These are phyloP conservation scores for Spatulosminthurus flaviceps DNA, from an alignment of 2,888 invertebrate genomes.

Conservation along the genomic window DNA sequence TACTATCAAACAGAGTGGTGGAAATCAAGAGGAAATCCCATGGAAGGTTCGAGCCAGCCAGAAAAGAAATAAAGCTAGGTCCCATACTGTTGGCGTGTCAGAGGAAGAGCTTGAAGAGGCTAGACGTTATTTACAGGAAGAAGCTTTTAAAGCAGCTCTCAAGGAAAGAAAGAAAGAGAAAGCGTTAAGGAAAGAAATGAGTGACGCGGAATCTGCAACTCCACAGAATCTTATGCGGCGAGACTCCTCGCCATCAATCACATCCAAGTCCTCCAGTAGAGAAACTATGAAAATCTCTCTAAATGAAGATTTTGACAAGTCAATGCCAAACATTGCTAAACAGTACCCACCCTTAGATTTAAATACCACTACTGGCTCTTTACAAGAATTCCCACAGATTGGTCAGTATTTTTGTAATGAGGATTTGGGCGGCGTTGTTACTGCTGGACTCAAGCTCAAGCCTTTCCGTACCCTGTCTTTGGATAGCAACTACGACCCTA, in stretches of 20 bases:
- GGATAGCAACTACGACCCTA: conserved; percentile 65
- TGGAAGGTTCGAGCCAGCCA: conserved; percentile 64
- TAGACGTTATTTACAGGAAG: conserved; percentile 77
- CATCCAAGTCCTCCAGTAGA: conserved; percentile 16
- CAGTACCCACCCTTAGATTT: conserved; percentile 10
- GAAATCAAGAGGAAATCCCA: conserved; percentile 56
- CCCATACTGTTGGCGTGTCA: conserved; percentile 84
- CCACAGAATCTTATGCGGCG: background rate
- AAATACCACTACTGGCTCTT: conserved; percentile 1
- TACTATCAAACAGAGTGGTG: conserved; percentile 28
- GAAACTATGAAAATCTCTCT: background rate
- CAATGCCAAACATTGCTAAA: background rate
- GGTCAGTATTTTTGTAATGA: conserved; percentile 30
- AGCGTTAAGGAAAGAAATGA: conserved; percentile 35
- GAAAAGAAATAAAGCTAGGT: conserved; percentile 69
- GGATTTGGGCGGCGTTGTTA: conserved; percentile 23
- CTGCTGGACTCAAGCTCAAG: conserved; percentile 54
- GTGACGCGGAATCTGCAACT: background rate
- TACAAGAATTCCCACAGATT: conserved; percentile 25
- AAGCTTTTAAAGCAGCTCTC: conserved; percentile 54
- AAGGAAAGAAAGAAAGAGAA: conserved; percentile 39
- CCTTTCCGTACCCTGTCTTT: conserved; percentile 62
- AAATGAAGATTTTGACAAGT: background rate
- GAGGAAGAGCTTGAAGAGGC: conserved; percentile 83
- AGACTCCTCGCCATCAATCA: conserved; percentile 22